Percentiles rank a stretch among this genome's conserved stretches.
These are phyloP conservation scores for Semibalanus balanoides DNA, from an alignment of 1,140 invertebrate species.

Conservation along the genomic window DNA sequence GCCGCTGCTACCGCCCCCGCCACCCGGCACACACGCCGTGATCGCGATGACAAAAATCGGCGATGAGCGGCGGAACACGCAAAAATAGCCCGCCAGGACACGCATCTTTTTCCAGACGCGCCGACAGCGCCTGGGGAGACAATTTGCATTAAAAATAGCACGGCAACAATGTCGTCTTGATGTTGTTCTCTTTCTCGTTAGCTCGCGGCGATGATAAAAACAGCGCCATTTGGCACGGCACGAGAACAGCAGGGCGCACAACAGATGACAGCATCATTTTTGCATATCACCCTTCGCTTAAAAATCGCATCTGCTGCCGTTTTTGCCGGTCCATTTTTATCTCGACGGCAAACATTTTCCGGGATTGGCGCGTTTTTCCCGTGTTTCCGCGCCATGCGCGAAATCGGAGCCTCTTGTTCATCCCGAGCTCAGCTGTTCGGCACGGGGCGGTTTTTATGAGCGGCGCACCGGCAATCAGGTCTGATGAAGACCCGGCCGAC, in stretches of 20 bases:
- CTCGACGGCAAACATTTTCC: not conserved
- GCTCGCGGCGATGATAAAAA: not conserved
- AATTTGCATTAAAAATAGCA: not conserved
- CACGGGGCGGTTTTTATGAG: not conserved
- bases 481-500: not conserved
- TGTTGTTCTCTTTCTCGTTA: slow-evolving; percentile 1
- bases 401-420: not conserved
- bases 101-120: not conserved
- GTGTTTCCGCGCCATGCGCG: not conserved
- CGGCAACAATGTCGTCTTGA: not conserved
- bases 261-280: not conserved
- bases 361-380: not conserved
- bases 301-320: not conserved
- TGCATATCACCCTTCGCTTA: not conserved
- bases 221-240: not conserved
- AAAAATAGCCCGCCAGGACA: not conserved
- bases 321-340: not conserved
- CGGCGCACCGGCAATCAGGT: not conserved
- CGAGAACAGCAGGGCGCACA: too few relatives aligned
- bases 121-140: not conserved
- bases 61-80: not conserved
- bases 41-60: not conserved
- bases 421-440: not conserved
- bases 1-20: too few relatives aligned
- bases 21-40: too few relatives aligned